These are phyloP conservation scores for Nyctibius bracteatus DNA, from an alignment of 2,113 vertebrate species.

Conservation along the genomic window DNA sequence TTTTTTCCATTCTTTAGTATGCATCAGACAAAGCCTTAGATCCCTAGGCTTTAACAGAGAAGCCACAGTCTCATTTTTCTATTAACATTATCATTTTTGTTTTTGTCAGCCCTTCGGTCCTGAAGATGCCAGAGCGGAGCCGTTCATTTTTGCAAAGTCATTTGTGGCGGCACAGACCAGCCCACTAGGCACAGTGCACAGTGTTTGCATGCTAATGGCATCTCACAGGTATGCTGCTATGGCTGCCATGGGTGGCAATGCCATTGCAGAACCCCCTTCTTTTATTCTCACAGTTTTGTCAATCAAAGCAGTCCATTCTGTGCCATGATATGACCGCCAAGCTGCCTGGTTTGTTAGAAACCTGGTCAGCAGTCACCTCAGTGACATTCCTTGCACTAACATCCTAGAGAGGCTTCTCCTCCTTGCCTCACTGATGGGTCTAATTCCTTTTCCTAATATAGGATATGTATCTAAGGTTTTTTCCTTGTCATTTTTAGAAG, in stretches of 20 bases:
- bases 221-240: not conserved
- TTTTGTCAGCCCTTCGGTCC: not conserved
- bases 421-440: not conserved
- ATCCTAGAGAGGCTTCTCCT: not conserved
- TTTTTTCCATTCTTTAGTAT: constrained; percentile 2
- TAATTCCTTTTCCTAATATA: not conserved
- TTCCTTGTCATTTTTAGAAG: not conserved
- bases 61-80: constrained; percentile 18
- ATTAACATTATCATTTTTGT: not conserved
- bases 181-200: not conserved
- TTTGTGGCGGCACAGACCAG: not conserved
- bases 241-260: not conserved
- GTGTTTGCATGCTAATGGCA: not conserved
- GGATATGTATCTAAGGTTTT: not conserved
- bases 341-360: not conserved
- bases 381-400: not conserved
- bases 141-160: not conserved
- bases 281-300: not conserved
- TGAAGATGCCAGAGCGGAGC: not conserved
- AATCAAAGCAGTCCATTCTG: not conserved
- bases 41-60: not conserved
- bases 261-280: not conserved
- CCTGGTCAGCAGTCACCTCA: not conserved
- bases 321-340: not conserved
- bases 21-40: constrained; percentile 1